phyloP scores from a whole-genome alignment of 2,888 invertebrate genomes.

The Apotomis capreana region DNA sequence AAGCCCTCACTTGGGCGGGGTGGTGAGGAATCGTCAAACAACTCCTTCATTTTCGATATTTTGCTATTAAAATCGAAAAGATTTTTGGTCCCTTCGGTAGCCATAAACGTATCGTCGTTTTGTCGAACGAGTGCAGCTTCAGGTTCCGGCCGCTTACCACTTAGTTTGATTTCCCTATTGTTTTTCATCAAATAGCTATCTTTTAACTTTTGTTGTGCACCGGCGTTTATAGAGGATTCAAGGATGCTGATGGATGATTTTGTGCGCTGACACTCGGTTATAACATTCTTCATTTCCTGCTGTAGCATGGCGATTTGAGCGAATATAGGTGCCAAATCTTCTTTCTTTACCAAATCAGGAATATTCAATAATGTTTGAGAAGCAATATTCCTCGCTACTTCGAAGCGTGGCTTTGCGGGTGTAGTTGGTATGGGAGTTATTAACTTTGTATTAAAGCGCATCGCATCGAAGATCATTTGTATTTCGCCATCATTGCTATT shows the following conservation, averaged over 20 bases:
- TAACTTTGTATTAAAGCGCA: conserved; percentile 57
- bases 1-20: conserved; percentile 3
- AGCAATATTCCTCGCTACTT: conserved; percentile 16
- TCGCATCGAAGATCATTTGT: conserved; percentile 62
- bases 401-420: conserved; percentile 51
- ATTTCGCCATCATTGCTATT: conserved; percentile 61
- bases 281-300: conserved; percentile 52
- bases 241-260: conserved; percentile 8
- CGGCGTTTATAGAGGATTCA: neutral
- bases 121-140: neutral
- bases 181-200: neutral
- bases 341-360: conserved; percentile 50
- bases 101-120: neutral
- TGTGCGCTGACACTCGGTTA: conserved; percentile 44
- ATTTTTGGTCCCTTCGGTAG: conserved; percentile 1
- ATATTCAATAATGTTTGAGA: conserved; percentile 24
- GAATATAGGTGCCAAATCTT: conserved; percentile 53
- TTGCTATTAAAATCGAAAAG: neutral
- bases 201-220: conserved; percentile 6
- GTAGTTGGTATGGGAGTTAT: conserved; percentile 68
- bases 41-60: conserved; percentile 22
- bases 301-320: conserved; percentile 47
- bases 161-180: neutral
- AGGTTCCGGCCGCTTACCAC: neutral
- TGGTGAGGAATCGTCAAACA: conserved; percentile 19